These are phyloP conservation scores for Stichopus chloronotus DNA, from an alignment of 35 echinoderm and acorn worm species.

Conservation along the genomic window DNA sequence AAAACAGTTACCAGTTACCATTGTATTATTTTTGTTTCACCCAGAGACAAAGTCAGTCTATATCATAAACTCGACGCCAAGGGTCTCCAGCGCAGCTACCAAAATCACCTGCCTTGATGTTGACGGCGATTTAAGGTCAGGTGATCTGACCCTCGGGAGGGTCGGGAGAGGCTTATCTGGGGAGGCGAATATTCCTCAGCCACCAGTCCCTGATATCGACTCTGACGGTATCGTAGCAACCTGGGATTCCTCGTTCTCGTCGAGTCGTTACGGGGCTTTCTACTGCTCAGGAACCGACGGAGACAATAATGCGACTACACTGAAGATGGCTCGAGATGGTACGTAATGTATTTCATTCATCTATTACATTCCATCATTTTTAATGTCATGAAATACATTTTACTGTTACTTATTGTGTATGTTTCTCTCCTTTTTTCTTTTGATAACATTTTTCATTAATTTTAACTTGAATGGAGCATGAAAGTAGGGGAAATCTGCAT, in stretches of 20 bases:
- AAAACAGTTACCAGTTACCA: too few relatives aligned
- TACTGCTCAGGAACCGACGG: conserved; percentile 22
- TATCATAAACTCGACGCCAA: conserved; percentile 31
- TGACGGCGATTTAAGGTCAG: background rate
- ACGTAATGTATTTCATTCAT: background rate
- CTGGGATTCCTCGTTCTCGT: background rate
- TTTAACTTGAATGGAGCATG: too few relatives aligned
- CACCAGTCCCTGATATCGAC: conserved; percentile 21
- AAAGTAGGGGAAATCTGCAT: too few relatives aligned
- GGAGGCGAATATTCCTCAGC: background rate
- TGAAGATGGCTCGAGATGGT: conserved; percentile 39
- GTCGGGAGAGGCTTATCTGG: background rate
- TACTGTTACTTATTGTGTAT: background rate
- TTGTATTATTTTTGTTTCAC: background rate
- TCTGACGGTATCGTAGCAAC: background rate
- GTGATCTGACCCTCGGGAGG: conserved; percentile 40
- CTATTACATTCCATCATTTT: background rate
- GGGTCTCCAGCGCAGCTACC: conserved; percentile 4
- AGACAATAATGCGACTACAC: background rate
- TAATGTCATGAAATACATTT: background rate
- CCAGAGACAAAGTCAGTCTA: conserved; percentile 28
- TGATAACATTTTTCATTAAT: too few relatives aligned
- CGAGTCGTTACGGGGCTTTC: conserved; percentile 30
- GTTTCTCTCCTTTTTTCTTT: background rate
- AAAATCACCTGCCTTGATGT: conserved; percentile 20